Conservation (phyloP, 2,797 vertebrate genomes). For the Takifugu ocellatus region DNA sequence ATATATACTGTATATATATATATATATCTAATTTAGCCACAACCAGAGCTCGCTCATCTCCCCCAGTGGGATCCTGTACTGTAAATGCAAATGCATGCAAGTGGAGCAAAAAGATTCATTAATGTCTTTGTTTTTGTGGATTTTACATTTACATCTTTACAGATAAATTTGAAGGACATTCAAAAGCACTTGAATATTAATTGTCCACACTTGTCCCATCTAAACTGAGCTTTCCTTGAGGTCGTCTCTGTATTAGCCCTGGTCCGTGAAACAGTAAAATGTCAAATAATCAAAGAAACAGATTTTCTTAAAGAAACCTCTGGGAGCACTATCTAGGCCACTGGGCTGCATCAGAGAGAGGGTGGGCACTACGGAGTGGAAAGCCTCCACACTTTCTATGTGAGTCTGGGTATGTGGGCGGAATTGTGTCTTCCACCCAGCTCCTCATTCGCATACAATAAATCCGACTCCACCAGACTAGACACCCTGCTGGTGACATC, state of each 20-base stretch:
- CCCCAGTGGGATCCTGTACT: neutral
- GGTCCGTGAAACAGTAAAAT: neutral
- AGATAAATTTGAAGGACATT: neutral
- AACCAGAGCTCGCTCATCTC: constrained; percentile 1
- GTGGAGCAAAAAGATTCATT: neutral
- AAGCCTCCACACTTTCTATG: constrained; percentile 41
- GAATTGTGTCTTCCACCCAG: constrained; percentile 36
- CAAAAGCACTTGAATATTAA: neutral
- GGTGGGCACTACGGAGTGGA: constrained; percentile 23
- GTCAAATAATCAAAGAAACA: neutral
- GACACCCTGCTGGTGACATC: constrained; percentile 63
- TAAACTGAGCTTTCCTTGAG: no score
- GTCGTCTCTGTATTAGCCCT: no score
- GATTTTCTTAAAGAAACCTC: constrained; percentile 6
- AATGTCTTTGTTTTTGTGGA: neutral
- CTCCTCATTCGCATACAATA: constrained; percentile 58
- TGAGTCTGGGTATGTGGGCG: constrained; percentile 30
- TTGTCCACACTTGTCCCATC: no score
- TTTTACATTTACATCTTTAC: neutral
- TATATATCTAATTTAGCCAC: neutral
- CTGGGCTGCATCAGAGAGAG: constrained; percentile 32
- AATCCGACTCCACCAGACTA: constrained; percentile 43
- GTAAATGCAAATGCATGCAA: neutral
- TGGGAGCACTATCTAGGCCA: constrained; percentile 46
- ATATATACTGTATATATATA: no score